Conservation (phyloP, 2,888 invertebrate species). For the Neelides folsomi region DNA sequence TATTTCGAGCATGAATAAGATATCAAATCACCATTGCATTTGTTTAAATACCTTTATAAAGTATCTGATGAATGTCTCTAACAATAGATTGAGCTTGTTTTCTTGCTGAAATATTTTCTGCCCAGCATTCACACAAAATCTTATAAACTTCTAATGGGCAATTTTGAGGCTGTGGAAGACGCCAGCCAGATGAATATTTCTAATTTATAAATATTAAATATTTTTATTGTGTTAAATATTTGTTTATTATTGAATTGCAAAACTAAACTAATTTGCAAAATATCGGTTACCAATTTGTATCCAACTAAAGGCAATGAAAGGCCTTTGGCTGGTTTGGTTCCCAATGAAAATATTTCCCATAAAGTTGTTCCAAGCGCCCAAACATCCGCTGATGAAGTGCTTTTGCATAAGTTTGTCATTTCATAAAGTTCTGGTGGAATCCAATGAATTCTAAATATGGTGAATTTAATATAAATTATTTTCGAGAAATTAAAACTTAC, state of each 20-base stretch:
- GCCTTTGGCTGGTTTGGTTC: conserved; percentile 41
- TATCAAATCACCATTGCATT: too few relatives aligned
- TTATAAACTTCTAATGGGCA: conserved; percentile 63
- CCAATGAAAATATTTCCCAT: conserved; percentile 82
- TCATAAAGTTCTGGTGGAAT: conserved; percentile 69
- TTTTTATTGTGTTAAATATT: neutral
- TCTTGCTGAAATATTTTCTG: conserved; percentile 51
- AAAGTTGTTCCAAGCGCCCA: conserved; percentile 86
- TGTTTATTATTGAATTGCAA: too few relatives aligned
- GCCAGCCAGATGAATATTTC: conserved; percentile 55
- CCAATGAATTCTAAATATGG: conserved; percentile 63
- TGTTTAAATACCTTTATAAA: conserved; percentile 61
- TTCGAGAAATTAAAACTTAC: conserved; percentile 4
- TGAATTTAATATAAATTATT: conserved; percentile 3
- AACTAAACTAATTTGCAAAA: too few relatives aligned
- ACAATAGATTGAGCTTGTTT: conserved; percentile 73
- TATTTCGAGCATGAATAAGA: too few relatives aligned
- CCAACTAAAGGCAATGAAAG: conserved; percentile 33
- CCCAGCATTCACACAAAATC: conserved; percentile 71
- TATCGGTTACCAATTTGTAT: conserved; percentile 39
- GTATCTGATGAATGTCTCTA: conserved; percentile 66
- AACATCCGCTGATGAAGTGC: conserved; percentile 61
- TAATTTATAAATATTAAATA: conserved; percentile 35
- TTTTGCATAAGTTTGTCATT: conserved; percentile 53
- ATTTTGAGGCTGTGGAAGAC: conserved; percentile 50